A percentile compares a stretch with the other conserved stretches of the same genome.
These are phyloP conservation scores for Pelodytes ibericus DNA, from an alignment of 2,797 vertebrate species.

Conservation along the genomic window DNA sequence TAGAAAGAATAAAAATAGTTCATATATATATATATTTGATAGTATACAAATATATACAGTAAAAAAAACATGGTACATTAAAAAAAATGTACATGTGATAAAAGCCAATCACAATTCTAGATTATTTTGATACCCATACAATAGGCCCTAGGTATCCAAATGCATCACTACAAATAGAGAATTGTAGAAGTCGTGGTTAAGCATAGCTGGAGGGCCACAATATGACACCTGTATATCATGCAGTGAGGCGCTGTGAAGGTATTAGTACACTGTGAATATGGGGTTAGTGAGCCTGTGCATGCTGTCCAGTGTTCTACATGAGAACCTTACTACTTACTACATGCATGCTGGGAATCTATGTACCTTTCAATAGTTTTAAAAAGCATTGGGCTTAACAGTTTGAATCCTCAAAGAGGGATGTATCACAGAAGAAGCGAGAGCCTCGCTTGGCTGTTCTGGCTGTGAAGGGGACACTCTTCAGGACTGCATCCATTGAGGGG, in stretches of 20 bases:
- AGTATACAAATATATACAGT: too few relatives aligned
- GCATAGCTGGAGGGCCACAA: too few relatives aligned
- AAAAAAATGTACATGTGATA: too few relatives aligned
- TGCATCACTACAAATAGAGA: too few relatives aligned
- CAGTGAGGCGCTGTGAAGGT: slow-evolving; percentile 20
- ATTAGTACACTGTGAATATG: slow-evolving; percentile 47
- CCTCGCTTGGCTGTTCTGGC: slow-evolving; percentile 97
- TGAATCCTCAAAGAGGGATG: slow-evolving; percentile 94
- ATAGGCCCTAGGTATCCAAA: too few relatives aligned
- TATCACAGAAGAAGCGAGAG: slow-evolving; percentile 97
- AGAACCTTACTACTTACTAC: slow-evolving; percentile 20
- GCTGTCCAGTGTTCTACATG: slow-evolving; percentile 41
- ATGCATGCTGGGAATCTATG: slow-evolving; percentile 23
- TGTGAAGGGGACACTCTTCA: slow-evolving; percentile 98
- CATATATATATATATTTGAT: slow-evolving; percentile 19
- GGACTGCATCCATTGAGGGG: slow-evolving; percentile 75
- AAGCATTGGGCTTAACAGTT: slow-evolving; percentile 88
- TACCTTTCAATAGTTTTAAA: slow-evolving; percentile 65
- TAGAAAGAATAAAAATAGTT: not conserved
- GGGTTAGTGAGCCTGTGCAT: slow-evolving; percentile 43
- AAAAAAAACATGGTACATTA: too few relatives aligned
- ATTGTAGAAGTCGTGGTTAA: too few relatives aligned
- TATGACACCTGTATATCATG: slow-evolving; percentile 21
- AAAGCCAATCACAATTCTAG: too few relatives aligned
- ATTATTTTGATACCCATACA: too few relatives aligned